phyloP scores from a whole-genome alignment of 1,140 invertebrate genomes.

The Trachymyrmex septentrionalis region DNA sequence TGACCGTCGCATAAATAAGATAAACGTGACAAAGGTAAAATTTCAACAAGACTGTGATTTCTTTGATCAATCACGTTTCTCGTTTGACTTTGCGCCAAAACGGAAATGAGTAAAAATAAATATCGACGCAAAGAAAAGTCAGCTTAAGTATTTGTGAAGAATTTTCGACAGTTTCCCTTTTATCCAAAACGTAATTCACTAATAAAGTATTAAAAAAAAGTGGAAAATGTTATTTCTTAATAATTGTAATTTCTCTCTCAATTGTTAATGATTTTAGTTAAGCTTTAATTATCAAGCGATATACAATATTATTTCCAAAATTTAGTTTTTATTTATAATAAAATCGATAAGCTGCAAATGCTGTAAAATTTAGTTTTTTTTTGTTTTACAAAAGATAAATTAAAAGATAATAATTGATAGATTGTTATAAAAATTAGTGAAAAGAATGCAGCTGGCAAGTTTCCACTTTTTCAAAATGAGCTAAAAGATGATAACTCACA shows the following conservation, averaged over 20 bases:
- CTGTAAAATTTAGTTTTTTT: not conserved
- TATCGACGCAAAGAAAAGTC: not conserved
- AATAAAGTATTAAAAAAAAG: not conserved
- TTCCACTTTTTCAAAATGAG: not conserved
- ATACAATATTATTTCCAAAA: not conserved
- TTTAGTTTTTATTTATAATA: not conserved
- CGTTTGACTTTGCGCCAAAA: not conserved
- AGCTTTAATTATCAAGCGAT: not conserved
- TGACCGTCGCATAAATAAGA: conserved; percentile 10
- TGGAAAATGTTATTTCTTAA: not conserved
- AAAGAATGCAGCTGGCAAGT: not conserved
- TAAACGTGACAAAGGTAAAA: not conserved
- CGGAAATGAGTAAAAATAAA: not conserved
- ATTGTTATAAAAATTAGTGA: not conserved
- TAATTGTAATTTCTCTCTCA: not conserved
- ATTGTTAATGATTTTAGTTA: not conserved
- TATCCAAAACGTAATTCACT: not conserved
- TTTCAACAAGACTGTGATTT: not conserved
- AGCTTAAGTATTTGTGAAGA: not conserved
- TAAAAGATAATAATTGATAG: not conserved
- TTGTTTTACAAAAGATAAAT: not conserved
- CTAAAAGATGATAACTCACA: not conserved
- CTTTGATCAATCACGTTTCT: not conserved
- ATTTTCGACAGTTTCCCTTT: not conserved
- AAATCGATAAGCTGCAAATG: not conserved